Base-by-base conservation (phyloP, 1,140 invertebrate genomes). In the Drosophila tristis region DNA sequence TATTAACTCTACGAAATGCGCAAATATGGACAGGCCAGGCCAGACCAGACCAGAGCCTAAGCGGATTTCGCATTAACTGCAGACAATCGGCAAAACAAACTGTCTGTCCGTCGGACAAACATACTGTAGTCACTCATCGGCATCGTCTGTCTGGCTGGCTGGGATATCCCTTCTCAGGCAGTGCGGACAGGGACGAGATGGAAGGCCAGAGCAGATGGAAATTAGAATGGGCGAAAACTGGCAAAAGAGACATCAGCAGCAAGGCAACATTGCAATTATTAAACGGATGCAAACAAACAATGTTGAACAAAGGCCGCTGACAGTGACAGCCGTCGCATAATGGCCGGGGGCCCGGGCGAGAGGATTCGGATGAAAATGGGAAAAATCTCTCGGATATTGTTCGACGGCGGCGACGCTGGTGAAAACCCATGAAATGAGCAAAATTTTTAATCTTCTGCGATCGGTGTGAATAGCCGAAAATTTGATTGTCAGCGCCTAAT, bases 351-450 rank as follows among this genome's bases (percentile, higher is more conserved):
- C 23, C 23, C 23, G 4, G 23, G 35, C 54, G 47, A 31, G 53
- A 39, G 53, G 49, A 77, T 86, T 80, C 58, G 20, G 43, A 16
- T 29, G 55, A 62, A 66, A 76, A 77, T 49, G 55, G 53, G 64
- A 58, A 75, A 74, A 76, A 66, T 61, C 54, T 57, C 43, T 57
- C 45, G 72, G 60, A 77, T 76, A 76, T 77, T 80, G 57, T 59
- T 49, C 75, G 58, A 61, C 31, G 26, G 6, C 26, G 26, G 9
- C 29, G 16, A 44, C 57, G 29, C 39, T 20, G 43, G 64, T 80
- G 56, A 53, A 77, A 74, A 70, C 53, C 66, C 78, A 64, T 85
- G 76, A 85, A 85, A 85, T 85, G 80, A 85, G 81, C 81, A 85
- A 84, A 64, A 70, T 74, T 74, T 59, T 59, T 66, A 74, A 75